Evolutionary conservation across 2,888 invertebrate genomes (phyloP).

Genomic region (Cryptophagus acutangulus): DNA sequence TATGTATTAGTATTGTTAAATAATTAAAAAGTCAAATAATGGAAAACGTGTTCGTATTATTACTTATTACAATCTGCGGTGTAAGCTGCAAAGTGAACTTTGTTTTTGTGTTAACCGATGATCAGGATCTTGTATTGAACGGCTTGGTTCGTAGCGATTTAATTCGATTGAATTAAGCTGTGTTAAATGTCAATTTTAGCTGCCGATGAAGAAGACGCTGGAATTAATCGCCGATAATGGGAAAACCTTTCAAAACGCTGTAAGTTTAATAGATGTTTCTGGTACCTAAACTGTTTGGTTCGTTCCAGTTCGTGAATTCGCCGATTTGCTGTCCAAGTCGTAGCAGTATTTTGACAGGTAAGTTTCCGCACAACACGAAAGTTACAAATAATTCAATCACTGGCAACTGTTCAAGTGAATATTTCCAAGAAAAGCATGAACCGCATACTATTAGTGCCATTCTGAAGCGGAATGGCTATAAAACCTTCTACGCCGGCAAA

Average conservation of each 20-base stretch:
- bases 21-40: not conserved
- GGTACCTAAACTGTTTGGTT: not conserved
- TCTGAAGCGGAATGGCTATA: constrained; percentile 62
- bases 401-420: constrained; percentile 69
- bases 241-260: constrained; percentile 67
- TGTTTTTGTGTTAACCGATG: constrained; percentile 75
- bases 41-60: not conserved
- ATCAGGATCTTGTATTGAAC: constrained; percentile 75
- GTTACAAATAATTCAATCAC: constrained; percentile 71
- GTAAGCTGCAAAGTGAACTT: constrained; percentile 59
- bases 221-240: constrained; percentile 61
- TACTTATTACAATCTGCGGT: not conserved
- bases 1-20: constrained; percentile 3
- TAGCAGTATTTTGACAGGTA: constrained; percentile 79
- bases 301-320: constrained; percentile 69
- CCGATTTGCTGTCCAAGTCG: constrained; percentile 89
- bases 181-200: constrained; percentile 49
- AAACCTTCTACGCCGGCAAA: constrained; percentile 89
- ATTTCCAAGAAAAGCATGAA: constrained; percentile 67
- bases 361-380: constrained; percentile 76
- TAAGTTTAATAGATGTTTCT: constrained; percentile 57
- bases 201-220: constrained; percentile 61
- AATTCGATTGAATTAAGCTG: not conserved
- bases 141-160: constrained; percentile 61
- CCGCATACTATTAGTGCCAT: constrained; percentile 62